These are phyloP conservation scores for Drosophila testacea DNA, from an alignment of 2,888 invertebrate genomes.

Conservation along the genomic window DNA sequence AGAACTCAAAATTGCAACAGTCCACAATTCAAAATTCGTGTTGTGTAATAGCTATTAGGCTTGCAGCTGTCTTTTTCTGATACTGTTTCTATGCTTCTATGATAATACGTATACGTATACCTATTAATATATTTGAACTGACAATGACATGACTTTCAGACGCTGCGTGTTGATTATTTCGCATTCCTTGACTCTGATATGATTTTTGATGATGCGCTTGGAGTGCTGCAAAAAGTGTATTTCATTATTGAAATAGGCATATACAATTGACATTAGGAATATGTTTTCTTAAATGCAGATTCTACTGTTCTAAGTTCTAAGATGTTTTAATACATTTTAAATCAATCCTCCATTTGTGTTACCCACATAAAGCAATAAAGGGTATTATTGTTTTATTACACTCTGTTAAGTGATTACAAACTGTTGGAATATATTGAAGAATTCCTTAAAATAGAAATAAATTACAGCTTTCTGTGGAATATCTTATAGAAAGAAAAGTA, in stretches of 20 bases:
- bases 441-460: no score
- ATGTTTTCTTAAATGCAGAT: background rate
- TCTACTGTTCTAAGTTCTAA: no score
- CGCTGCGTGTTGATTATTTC: conserved; percentile 2
- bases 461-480: no score
- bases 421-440: no score
- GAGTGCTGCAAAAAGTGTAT: conserved; percentile 19
- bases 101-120: background rate
- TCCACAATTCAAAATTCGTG: background rate
- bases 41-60: conserved; percentile 35
- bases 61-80: conserved; percentile 18
- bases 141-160: conserved; percentile 22
- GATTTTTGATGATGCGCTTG: conserved; percentile 5
- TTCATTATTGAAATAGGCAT: background rate
- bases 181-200: conserved; percentile 21
- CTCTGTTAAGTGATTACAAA: no score
- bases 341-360: no score
- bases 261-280: background rate
- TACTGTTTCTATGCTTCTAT: conserved; percentile 17
- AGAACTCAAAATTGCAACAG: conserved; percentile 11
- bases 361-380: no score
- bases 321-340: no score
- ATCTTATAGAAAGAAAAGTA: no score
- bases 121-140: conserved; percentile 29
- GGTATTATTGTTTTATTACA: no score